These are phyloP conservation scores for Cossypha dichroa DNA, from an alignment of 2,797 vertebrate species.

Conservation along the genomic window DNA sequence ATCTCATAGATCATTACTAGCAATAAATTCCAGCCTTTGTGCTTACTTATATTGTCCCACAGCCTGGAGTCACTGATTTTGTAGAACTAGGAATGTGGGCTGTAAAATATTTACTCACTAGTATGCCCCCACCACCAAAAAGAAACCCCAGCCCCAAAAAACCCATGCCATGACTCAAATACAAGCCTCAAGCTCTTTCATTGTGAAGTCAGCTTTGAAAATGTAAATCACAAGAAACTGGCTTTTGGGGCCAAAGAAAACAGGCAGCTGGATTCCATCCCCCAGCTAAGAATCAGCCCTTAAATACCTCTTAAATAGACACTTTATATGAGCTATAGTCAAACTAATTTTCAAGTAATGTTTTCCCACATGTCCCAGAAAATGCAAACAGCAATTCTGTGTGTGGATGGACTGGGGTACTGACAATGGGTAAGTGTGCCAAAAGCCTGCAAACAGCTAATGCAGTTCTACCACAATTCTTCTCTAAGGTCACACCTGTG, in stretches of 20 bases:
- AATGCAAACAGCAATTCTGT: background rate
- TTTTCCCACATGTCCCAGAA: background rate
- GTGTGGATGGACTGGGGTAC: background rate
- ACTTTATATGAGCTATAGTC: background rate
- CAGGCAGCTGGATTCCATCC: slow-evolving; percentile 53
- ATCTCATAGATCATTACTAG: slow-evolving; percentile 58
- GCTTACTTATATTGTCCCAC: background rate
- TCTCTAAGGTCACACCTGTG: background rate
- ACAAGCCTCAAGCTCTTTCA: background rate
- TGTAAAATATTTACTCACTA: slow-evolving; percentile 49
- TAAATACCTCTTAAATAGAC: background rate
- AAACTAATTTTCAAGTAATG: background rate
- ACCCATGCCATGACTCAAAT: background rate
- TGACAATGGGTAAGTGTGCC: background rate
- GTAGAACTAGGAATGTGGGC: background rate
- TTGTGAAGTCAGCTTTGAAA: slow-evolving; percentile 22
- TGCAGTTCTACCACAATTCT: background rate
- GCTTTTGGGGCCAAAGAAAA: slow-evolving; percentile 46
- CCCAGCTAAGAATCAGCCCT: slow-evolving; percentile 13
- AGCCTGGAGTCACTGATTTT: slow-evolving; percentile 15
- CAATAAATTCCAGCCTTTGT: slow-evolving; percentile 64
- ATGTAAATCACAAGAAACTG: slow-evolving; percentile 28
- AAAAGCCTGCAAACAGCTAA: background rate
- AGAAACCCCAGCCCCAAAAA: background rate
- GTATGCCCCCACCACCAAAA: background rate